phyloP scores from a whole-genome alignment of 2,797 vertebrate genomes.

The Bradypodion ventrale region DNA sequence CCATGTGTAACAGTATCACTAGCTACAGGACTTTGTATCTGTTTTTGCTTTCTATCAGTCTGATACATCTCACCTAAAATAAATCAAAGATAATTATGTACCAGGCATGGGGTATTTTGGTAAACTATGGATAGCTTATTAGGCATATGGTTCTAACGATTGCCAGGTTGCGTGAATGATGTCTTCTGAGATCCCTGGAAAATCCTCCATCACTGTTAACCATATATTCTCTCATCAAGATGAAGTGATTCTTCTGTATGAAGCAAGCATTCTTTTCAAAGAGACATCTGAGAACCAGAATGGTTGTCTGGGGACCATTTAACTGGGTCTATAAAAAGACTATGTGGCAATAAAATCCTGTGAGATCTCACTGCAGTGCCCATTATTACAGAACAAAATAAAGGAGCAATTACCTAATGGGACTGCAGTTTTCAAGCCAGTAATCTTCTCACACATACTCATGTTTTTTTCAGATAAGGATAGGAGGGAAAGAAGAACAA shows the following conservation, averaged over 20 bases:
- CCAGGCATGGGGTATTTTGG: not conserved
- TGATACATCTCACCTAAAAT: not conserved
- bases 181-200: constrained; percentile 42
- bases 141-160: constrained; percentile 26
- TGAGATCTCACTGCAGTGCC: constrained; percentile 61
- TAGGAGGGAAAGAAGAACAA: constrained; percentile 35
- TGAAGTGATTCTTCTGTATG: constrained; percentile 53
- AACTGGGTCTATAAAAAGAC: constrained; percentile 69
- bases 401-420: constrained; percentile 60
- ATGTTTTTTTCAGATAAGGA: constrained; percentile 71
- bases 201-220: constrained; percentile 45
- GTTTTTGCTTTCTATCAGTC: not conserved
- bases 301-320: constrained; percentile 67
- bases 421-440: constrained; percentile 56
- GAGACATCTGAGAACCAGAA: constrained; percentile 55
- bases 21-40: not conserved
- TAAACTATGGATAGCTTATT: constrained; percentile 5
- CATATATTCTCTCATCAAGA: constrained; percentile 50
- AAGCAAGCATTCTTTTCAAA: constrained; percentile 40
- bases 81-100: not conserved
- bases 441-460: constrained; percentile 70
- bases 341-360: constrained; percentile 67
- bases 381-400: constrained; percentile 59
- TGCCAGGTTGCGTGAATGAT: not conserved
- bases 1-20: no score